Percentiles rank a stretch among this genome's conserved stretches.
Conservation (phyloP, 2,113 vertebrate genomes). For the Salvelinus fontinalis region DNA sequence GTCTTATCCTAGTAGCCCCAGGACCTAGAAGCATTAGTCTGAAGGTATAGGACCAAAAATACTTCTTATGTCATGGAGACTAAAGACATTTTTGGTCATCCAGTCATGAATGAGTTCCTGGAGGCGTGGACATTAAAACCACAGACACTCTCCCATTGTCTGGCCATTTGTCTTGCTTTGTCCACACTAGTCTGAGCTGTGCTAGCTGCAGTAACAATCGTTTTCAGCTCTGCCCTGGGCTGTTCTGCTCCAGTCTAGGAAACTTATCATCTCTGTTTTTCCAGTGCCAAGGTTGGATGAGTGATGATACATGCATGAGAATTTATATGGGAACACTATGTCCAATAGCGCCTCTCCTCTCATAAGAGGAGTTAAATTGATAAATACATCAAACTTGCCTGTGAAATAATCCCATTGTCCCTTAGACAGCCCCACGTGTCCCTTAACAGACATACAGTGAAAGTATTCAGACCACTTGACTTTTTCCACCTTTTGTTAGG, state of each 20-base stretch:
- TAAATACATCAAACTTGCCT: slow-evolving; percentile 53
- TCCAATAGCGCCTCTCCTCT: slow-evolving; percentile 33
- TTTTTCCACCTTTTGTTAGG: too few species aligned
- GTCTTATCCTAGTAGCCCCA: background rate
- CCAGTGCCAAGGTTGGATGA: slow-evolving; percentile 50
- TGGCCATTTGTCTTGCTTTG: slow-evolving; percentile 5
- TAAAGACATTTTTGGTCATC: background rate
- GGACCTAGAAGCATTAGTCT: background rate
- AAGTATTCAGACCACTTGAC: too few species aligned
- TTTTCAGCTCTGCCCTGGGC: background rate
- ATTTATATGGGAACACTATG: slow-evolving; percentile 58
- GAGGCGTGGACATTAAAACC: background rate
- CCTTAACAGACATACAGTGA: slow-evolving; percentile 1
- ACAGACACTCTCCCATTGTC: background rate
- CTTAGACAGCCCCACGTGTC: slow-evolving; percentile 9
- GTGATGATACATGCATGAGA: slow-evolving; percentile 41
- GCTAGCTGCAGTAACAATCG: background rate
- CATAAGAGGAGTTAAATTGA: slow-evolving; percentile 35
- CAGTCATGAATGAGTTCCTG: too few species aligned
- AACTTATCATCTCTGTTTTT: slow-evolving; percentile 49
- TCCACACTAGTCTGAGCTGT: background rate
- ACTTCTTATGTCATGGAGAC: background rate
- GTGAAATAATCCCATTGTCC: slow-evolving; percentile 32
- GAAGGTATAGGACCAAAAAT: background rate
- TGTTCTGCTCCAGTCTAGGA: slow-evolving; percentile 16